Evolutionary conservation across 1,140 invertebrate genomes (phyloP).

Genomic region (Choristoneura fumiferana): DNA sequence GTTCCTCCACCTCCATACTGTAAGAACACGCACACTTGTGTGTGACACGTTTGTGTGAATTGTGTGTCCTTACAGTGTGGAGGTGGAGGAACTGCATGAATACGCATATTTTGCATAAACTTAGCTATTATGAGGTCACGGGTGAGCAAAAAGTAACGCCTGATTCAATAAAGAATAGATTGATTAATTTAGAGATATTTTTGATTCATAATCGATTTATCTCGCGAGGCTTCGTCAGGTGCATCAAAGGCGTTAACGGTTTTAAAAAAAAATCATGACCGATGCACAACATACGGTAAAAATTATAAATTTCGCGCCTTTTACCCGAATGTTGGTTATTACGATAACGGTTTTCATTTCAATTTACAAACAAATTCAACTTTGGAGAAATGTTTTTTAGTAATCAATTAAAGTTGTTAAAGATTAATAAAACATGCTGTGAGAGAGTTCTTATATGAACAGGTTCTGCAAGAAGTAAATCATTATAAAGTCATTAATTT

Average conservation of each 20-base stretch:
- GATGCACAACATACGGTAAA: constrained; percentile 40
- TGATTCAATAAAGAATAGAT: too few relatives aligned
- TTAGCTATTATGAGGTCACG: too few relatives aligned
- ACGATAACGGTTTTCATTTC: constrained; percentile 51
- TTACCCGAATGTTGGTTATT: constrained; percentile 48
- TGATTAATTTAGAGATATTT: too few relatives aligned
- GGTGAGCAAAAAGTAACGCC: too few relatives aligned
- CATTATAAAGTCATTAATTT: not conserved
- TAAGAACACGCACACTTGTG: too few relatives aligned
- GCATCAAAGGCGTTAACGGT: constrained; percentile 28
- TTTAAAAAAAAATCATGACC: constrained; percentile 26
- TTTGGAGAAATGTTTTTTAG: constrained; percentile 2
- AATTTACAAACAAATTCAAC: constrained; percentile 43
- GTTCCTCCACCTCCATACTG: too few relatives aligned
- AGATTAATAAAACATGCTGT: not conserved
- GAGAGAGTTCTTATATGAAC: not conserved
- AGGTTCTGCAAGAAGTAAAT: not conserved
- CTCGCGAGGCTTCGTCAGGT: too few relatives aligned
- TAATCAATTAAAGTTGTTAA: constrained; percentile 2
- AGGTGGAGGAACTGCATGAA: too few relatives aligned
- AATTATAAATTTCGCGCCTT: constrained; percentile 58
- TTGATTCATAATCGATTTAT: too few relatives aligned
- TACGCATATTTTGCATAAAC: too few relatives aligned
- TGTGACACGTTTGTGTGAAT: too few relatives aligned
- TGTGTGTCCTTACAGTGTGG: too few relatives aligned